A percentile compares a stretch with the other conserved stretches of the same genome.
These are phyloP conservation scores for Spongilla lacustris DNA, from an alignment of 37 sponge, comb jelly and placozoan genomes.

Conservation along the genomic window DNA sequence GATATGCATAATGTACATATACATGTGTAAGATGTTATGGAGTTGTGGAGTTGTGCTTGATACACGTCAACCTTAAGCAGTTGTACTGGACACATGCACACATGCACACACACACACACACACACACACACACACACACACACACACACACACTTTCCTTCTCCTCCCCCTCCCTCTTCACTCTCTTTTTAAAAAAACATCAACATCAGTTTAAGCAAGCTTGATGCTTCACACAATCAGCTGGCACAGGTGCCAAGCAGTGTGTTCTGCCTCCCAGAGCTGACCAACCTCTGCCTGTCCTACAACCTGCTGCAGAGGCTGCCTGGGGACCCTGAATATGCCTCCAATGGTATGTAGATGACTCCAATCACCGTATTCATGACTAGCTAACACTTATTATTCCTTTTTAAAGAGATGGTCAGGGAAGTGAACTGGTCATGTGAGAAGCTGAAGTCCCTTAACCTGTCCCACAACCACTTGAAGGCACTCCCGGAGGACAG, in stretches of 20 bases:
- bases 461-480: slow-evolving; percentile 74
- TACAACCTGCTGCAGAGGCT: slow-evolving; percentile 75
- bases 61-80: too few relatives aligned
- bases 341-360: slow-evolving; percentile 34
- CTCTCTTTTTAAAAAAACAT: not conserved
- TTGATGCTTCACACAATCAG: slow-evolving; percentile 77
- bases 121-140: too few relatives aligned
- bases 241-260: slow-evolving; percentile 58
- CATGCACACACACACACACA: too few relatives aligned
- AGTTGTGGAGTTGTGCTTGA: too few relatives aligned
- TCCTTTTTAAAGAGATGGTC: not conserved
- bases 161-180: slow-evolving; percentile 9
- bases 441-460: slow-evolving; percentile 72
- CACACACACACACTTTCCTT: not conserved
- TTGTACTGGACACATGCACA: too few relatives aligned
- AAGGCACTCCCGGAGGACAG: slow-evolving; percentile 77
- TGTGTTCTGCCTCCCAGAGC: slow-evolving; percentile 64
- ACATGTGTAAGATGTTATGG: too few relatives aligned
- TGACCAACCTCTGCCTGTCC: slow-evolving; percentile 42
- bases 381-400: not conserved
- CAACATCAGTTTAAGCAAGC: slow-evolving; percentile 46
- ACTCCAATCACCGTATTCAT: not conserved
- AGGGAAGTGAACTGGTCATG: slow-evolving; percentile 60
- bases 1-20: too few relatives aligned
- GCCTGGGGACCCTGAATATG: slow-evolving; percentile 72